These are phyloP conservation scores for Caenorhabditis japonica DNA, from an alignment of 2,888 invertebrate species.

Conservation along the genomic window DNA sequence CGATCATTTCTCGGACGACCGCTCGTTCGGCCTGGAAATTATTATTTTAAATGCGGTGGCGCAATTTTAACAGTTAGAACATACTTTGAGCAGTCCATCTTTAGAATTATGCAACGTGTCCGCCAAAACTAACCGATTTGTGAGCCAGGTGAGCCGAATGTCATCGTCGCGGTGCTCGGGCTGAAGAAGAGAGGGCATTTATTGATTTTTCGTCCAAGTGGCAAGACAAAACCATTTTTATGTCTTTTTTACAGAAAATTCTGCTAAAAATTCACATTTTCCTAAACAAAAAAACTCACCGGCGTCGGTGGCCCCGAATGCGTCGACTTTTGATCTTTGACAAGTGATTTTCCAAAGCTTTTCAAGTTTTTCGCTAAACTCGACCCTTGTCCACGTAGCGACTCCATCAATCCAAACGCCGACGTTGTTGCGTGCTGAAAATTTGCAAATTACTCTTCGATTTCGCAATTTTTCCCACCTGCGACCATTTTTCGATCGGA, in stretches of 20 bases:
- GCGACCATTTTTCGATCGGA: conserved; percentile 46
- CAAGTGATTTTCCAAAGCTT: conserved; percentile 51
- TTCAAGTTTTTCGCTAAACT: conserved; percentile 54
- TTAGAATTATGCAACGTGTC: conserved; percentile 48
- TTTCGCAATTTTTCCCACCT: conserved; percentile 29
- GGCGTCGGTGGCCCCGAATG: conserved; percentile 26
- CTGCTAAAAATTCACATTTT: too few species aligned
- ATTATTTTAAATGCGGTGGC: too few species aligned
- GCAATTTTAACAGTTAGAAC: too few species aligned
- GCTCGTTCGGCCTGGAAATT: conserved; percentile 49
- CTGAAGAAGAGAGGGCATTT: conserved; percentile 26
- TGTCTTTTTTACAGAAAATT: too few species aligned
- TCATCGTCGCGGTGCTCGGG: conserved; percentile 48
- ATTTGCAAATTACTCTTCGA: not conserved
- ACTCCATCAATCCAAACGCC: conserved; percentile 49
- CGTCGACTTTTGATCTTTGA: conserved; percentile 37
- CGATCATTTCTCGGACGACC: conserved; percentile 48
- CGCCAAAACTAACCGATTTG: conserved; percentile 48
- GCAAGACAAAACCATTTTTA: not conserved
- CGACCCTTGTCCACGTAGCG: conserved; percentile 45
- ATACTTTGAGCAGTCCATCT: conserved; percentile 42
- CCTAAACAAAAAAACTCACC: conserved; percentile 7
- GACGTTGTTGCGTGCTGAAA: conserved; percentile 55
- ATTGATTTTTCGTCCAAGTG: not conserved
- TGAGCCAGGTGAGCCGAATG: conserved; percentile 52